These are phyloP conservation scores for Eucidaris tribuloides DNA, from an alignment of 35 echinoderm and acorn worm genomes.

Conservation along the genomic window DNA sequence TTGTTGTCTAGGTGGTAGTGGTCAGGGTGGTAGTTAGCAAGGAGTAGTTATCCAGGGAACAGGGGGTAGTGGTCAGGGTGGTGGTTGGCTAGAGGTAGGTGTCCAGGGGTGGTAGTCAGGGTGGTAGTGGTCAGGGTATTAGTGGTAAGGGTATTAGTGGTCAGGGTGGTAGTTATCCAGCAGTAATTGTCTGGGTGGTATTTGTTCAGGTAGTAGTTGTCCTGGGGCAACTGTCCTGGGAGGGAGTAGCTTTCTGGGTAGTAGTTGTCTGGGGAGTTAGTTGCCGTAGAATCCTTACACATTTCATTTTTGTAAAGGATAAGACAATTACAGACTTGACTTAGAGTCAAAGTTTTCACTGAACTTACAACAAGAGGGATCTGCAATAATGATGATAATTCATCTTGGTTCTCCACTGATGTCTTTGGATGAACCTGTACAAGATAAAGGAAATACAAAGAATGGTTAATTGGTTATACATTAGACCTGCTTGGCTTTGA, in stretches of 20 bases:
- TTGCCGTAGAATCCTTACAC: background rate
- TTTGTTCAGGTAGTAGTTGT: too few species aligned
- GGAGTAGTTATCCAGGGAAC: too few species aligned
- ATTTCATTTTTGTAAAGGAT: background rate
- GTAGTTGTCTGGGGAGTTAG: background rate
- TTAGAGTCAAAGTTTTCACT: background rate
- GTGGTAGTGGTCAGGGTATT: too few species aligned
- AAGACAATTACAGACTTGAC: background rate
- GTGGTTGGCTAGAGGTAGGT: too few species aligned
- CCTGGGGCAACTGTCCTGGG: background rate
- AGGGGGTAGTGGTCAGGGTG: too few species aligned
- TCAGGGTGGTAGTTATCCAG: too few species aligned
- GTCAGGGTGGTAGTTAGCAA: too few species aligned
- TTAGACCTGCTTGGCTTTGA: too few species aligned
- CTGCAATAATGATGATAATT: constrained; percentile 91
- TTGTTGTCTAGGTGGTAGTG: too few species aligned
- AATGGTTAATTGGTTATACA: background rate
- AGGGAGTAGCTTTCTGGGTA: background rate
- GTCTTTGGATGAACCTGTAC: constrained; percentile 94
- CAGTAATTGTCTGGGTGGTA: too few species aligned
- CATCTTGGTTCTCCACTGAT: constrained; percentile 81
- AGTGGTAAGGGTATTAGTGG: too few species aligned
- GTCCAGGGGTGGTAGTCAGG: too few species aligned
- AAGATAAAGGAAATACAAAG: background rate
- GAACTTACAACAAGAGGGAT: constrained; percentile 86